phyloP scores from a whole-genome alignment of 1,140 invertebrate genomes.

The Mactra quadrangularis region DNA sequence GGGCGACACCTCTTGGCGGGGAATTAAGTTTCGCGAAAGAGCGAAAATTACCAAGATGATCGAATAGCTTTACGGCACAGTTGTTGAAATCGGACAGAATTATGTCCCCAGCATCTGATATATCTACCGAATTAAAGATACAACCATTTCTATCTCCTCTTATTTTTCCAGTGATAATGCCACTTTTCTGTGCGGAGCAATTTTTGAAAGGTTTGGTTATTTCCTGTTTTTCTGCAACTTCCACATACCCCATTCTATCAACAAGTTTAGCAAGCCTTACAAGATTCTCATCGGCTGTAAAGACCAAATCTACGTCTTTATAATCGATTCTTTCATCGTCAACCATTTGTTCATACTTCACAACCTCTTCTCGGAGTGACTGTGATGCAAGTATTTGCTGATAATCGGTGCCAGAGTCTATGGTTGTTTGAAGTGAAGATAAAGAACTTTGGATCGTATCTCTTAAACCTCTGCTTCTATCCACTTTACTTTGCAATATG shows the following conservation, averaged over 20 bases:
- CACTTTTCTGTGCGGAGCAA: constrained; percentile 56
- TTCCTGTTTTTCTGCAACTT: constrained; percentile 53
- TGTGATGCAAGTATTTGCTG: constrained; percentile 41
- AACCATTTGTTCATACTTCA: constrained; percentile 52
- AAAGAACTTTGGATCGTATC: constrained; percentile 55
- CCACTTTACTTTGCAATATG: constrained; percentile 49
- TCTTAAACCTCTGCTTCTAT: constrained; percentile 45
- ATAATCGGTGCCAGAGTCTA: constrained; percentile 30
- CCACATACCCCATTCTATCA: constrained; percentile 54
- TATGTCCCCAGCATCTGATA: constrained; percentile 40
- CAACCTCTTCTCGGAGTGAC: constrained; percentile 34
- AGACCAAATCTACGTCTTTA: constrained; percentile 53
- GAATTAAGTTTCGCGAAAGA: constrained; percentile 51
- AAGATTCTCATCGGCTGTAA: constrained; percentile 55
- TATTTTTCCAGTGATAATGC: constrained; percentile 53
- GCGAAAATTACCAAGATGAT: constrained; percentile 56
- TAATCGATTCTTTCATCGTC: constrained; percentile 55
- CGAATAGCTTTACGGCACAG: constrained; percentile 50
- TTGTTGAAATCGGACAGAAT: constrained; percentile 61
- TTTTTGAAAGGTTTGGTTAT: constrained; percentile 49
- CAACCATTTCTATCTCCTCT: constrained; percentile 54
- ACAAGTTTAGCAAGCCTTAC: constrained; percentile 47
- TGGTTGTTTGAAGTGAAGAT: constrained; percentile 2
- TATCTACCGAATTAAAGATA: constrained; percentile 60
- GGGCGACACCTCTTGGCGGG: constrained; percentile 37